Percentiles rank a stretch among this genome's conserved stretches.
These are phyloP conservation scores for Troglohyphantes excavatus DNA, from an alignment of 2,888 invertebrate species.

Conservation along the genomic window DNA sequence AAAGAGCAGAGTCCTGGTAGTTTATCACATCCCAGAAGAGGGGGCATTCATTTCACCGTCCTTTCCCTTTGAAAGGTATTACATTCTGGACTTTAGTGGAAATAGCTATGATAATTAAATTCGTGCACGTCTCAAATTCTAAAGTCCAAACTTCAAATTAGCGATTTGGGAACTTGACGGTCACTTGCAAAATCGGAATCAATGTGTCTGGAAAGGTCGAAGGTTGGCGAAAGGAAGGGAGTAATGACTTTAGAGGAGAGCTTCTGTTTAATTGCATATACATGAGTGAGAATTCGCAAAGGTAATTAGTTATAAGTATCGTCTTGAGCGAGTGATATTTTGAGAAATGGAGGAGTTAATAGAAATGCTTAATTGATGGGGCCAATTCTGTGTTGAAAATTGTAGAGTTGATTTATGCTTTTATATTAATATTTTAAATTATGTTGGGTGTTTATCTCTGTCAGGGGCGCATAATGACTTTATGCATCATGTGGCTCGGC, in stretches of 20 bases:
- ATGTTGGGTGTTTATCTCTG: too few relatives aligned
- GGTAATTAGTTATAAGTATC: slow-evolving; percentile 36
- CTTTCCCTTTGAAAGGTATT: slow-evolving; percentile 42
- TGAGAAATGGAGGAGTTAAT: slow-evolving; percentile 13
- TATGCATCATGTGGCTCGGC: too few relatives aligned
- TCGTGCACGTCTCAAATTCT: slow-evolving; percentile 29
- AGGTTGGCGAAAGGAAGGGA: slow-evolving; percentile 33
- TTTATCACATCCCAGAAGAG: slow-evolving; percentile 35
- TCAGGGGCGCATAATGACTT: too few relatives aligned
- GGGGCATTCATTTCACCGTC: slow-evolving; percentile 37
- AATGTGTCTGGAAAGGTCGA: slow-evolving; percentile 12
- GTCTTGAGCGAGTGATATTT: neutral
- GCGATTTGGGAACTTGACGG: slow-evolving; percentile 33
- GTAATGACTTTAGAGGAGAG: slow-evolving; percentile 20
- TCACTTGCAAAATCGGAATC: slow-evolving; percentile 8
- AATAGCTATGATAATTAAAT: slow-evolving; percentile 62
- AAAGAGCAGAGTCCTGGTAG: neutral
- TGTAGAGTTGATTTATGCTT: too few relatives aligned
- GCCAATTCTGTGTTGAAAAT: too few relatives aligned
- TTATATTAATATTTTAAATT: too few relatives aligned
- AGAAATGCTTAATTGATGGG: too few relatives aligned
- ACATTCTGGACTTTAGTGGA: slow-evolving; percentile 10
- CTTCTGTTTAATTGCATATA: slow-evolving; percentile 36
- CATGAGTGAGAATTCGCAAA: slow-evolving; percentile 19
- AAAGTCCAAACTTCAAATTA: slow-evolving; percentile 21